Percentiles rank a stretch among this genome's conserved stretches.
phyloP scores from a whole-genome alignment of 2,797 vertebrate genomes.

The Salmo trutta region DNA sequence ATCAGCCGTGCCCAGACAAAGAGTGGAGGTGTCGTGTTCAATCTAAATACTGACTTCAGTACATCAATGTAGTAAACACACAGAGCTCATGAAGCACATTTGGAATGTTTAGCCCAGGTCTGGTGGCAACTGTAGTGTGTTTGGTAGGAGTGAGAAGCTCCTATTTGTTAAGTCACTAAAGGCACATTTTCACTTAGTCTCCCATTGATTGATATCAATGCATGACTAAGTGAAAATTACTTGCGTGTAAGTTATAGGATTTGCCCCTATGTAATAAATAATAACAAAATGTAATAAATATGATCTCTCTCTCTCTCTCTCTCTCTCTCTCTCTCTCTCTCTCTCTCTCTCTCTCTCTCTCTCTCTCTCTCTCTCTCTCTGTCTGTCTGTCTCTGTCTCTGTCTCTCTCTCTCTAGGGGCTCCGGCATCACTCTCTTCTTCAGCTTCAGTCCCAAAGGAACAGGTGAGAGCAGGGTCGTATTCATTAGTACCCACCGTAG shows the following conservation, averaged over 20 bases:
- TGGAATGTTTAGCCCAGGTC: background rate
- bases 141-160: background rate
- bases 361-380: no score
- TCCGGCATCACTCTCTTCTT: constrained; percentile 74
- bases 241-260: background rate
- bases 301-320: background rate
- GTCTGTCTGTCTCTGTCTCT: no score
- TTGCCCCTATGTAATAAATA: background rate
- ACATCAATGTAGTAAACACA: background rate
- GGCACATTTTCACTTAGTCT: background rate
- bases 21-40: background rate
- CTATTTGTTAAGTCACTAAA: background rate
- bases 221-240: background rate
- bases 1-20: background rate
- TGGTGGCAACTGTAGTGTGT: background rate
- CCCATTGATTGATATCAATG: background rate
- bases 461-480: constrained; percentile 55
- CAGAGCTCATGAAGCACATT: background rate
- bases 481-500: no score
- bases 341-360: background rate
- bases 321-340: background rate
- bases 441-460: constrained; percentile 70
- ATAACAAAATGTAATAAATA: background rate
- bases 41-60: background rate
- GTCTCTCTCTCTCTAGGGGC: constrained; percentile 61